These are phyloP conservation scores for Micrasema minimum DNA, from an alignment of 1,140 invertebrate species.

Conservation along the genomic window DNA sequence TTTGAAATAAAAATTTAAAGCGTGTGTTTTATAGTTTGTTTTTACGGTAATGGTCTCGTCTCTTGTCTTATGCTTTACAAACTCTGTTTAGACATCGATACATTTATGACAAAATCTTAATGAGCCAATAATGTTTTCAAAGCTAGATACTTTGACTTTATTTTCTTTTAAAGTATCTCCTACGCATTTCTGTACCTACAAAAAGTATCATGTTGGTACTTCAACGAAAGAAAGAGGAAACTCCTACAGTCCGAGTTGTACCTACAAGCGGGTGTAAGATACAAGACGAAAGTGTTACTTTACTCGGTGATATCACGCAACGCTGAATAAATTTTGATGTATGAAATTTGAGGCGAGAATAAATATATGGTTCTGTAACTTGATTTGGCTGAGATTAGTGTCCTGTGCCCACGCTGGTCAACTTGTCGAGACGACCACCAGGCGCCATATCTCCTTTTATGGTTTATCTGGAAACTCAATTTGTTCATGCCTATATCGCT, in stretches of 20 bases:
- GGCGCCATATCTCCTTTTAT: constrained; percentile 46
- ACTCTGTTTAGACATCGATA: no score
- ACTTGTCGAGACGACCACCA: constrained; percentile 39
- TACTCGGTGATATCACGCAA: not conserved
- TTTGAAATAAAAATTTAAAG: no score
- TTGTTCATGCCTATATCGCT: constrained; percentile 8
- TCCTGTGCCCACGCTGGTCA: constrained; percentile 29
- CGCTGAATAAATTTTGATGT: not conserved
- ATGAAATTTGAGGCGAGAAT: not conserved
- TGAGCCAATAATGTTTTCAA: no score
- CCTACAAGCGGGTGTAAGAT: not conserved
- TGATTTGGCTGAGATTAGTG: not conserved
- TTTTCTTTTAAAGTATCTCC: constrained; percentile 3
- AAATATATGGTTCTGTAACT: constrained; percentile 3
- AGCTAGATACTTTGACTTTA: not conserved
- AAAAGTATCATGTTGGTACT: constrained; percentile 16
- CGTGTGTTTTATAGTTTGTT: no score
- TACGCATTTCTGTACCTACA: constrained; percentile 23
- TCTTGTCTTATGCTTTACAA: no score
- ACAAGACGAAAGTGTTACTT: constrained; percentile 2
- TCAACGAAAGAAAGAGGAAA: constrained; percentile 41
- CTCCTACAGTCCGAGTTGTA: constrained; percentile 9
- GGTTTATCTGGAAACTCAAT: constrained; percentile 22
- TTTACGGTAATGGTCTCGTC: no score
- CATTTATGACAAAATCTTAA: no score